Evolutionary conservation across 2,888 invertebrate genomes (phyloP).

Genomic region (Neuroscelio doddi): DNA sequence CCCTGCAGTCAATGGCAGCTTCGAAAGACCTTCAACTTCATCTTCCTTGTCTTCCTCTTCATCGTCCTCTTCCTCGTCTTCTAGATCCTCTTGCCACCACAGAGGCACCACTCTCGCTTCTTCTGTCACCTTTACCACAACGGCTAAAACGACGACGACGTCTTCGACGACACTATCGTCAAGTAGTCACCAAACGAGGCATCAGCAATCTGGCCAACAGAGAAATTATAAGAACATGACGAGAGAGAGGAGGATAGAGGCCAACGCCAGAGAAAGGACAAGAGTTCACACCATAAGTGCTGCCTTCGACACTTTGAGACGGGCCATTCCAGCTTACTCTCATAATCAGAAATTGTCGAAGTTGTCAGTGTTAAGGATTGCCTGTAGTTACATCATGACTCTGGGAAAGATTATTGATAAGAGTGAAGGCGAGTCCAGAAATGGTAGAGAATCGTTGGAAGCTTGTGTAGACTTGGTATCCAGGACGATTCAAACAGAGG

Average conservation of each 20-base stretch:
- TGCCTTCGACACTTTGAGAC: constrained; percentile 91
- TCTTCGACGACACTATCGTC: constrained; percentile 42
- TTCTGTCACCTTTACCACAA: neutral
- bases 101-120: constrained; percentile 53
- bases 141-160: neutral
- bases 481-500: constrained; percentile 93
- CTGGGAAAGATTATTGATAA: constrained; percentile 80
- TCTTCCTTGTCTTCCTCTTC: constrained; percentile 44
- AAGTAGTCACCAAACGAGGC: constrained; percentile 24
- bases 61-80: constrained; percentile 41
- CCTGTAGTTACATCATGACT: constrained; percentile 93
- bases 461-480: constrained; percentile 91
- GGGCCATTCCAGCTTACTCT: constrained; percentile 91
- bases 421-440: constrained; percentile 76
- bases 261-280: constrained; percentile 93
- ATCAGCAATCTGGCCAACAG: constrained; percentile 73
- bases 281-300: constrained; percentile 96
- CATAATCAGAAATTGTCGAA: constrained; percentile 95
- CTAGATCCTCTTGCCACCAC: constrained; percentile 39
- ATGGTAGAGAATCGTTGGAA: constrained; percentile 76
- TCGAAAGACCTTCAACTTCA: constrained; percentile 51
- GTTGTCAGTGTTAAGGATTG: constrained; percentile 91
- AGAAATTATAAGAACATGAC: constrained; percentile 97
- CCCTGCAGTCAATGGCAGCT: constrained; percentile 71
- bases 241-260: constrained; percentile 91